phyloP scores from a whole-genome alignment of 2,113 vertebrate genomes.

The Stegastes partitus region DNA sequence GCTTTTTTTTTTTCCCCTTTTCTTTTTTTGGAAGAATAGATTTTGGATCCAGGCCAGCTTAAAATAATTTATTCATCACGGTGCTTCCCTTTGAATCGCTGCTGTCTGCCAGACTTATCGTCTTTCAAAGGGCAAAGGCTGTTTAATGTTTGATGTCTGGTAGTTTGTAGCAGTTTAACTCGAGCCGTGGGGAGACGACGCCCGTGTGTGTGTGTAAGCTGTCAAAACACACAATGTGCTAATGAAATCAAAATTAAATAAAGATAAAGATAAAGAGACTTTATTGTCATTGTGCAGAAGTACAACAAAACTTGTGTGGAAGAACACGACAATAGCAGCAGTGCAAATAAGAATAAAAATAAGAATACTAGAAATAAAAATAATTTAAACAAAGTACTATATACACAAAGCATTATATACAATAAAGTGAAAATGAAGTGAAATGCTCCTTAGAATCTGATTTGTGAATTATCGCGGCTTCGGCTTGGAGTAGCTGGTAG shows the following conservation, averaged over 20 bases:
- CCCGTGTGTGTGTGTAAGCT: neutral
- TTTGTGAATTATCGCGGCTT: constrained; percentile 5
- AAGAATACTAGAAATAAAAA: too few relatives aligned
- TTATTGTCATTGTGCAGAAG: too few relatives aligned
- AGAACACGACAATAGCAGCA: too few relatives aligned
- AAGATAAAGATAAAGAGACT: too few relatives aligned
- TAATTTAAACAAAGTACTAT: too few relatives aligned
- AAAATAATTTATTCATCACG: constrained; percentile 46
- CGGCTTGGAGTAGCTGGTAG: neutral
- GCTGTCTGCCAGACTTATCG: constrained; percentile 33
- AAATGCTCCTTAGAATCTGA: neutral
- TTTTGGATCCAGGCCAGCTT: constrained; percentile 21
- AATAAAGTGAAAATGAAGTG: too few relatives aligned
- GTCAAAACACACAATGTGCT: constrained; percentile 2
- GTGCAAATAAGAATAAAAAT: too few relatives aligned
- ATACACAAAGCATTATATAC: too few relatives aligned
- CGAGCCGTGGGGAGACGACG: constrained; percentile 5
- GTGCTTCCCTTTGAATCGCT: constrained; percentile 21
- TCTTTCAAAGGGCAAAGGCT: constrained; percentile 35
- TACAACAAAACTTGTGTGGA: too few relatives aligned
- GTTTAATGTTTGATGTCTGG: constrained; percentile 39
- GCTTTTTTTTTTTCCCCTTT: neutral
- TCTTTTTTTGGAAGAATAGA: neutral
- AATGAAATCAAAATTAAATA: neutral
- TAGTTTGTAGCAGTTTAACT: constrained; percentile 38